Base-by-base conservation (phyloP, 2,888 invertebrate genomes). In the Bellardia pandia region DNA sequence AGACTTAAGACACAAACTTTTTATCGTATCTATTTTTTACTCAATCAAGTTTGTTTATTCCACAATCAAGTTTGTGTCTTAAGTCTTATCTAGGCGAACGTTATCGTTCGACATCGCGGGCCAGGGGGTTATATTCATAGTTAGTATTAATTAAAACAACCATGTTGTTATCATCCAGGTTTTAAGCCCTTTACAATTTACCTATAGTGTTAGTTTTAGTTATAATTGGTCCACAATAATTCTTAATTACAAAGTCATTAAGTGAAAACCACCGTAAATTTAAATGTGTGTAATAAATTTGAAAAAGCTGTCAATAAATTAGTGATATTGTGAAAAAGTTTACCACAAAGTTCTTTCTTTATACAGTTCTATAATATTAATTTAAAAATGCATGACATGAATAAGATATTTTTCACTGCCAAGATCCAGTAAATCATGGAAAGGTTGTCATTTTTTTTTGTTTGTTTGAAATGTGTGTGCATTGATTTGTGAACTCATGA, bases 401-500 rank as follows among this genome's bases (percentile, higher is more conserved):
- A 85, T 86, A 71, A 79, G 79, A 85, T 79, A 89, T 89, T 88
- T 89, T 76, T 88, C 88, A 88, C 88, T 88, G 74, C 74, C 83
- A 78, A 78, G 74, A 85, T 78, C 78, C 68, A 79, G 79, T 72
- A 78, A 64, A 80, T 48, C 75, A 77, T 74, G 74, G 11, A 75
- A 58, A 78, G 16, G 33, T 69, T 72, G 74, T 68, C 56, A 51
- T 71, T 74, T 72, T 40, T 48, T 48, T n/a, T 51, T 51, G 13
- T 48, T 58, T 33, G 11, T 51, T 62, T 16, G 3, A 48, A 62
- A 83, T 77, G 53, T 69, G 37, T 84, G 76, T 81, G 85, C 76
- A 84, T 78, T 86, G 88, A 86, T 86, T 88, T 86, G 88, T 89
- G 89, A 88, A 88, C 88, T 88, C 89, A 89, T 88, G 89, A 89